Evolutionary conservation across 2,113 vertebrate genomes (phyloP), one percentile per base, ranked within the genome.

Genomic region (Chlorocebus sabaeus): DNA sequence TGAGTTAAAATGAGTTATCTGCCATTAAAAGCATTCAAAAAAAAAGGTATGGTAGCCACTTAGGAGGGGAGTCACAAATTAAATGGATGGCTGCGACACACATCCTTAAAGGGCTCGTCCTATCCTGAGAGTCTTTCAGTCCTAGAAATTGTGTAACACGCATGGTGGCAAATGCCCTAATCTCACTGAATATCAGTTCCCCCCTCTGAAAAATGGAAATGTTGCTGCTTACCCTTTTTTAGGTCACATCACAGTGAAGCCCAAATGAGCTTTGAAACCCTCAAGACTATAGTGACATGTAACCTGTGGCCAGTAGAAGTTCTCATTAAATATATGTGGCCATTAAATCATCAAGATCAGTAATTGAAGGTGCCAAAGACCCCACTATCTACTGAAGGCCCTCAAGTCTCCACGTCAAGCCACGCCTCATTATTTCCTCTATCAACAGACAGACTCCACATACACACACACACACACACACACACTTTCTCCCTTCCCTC

Each of bases 91-190:
- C 72, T 45, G 23, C 18, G 0, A 18, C 1, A 25, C 27, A 22
- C 10, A 7, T 23, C 6, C 27, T 4, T 3, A 13, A 18, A 22
- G 48, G 18, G 1, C 57, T 35, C 0, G 0, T 38, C 45, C 57
- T 45, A 14, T 35, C 64, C 20, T 2, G 8, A 80, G 79, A 61
- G 68, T 35, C 32, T 55, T 30, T 16, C 30, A 32, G 45, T 50
- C 45, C 89, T 13, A 35, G 59, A 16, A 78, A 25, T 4, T 2
- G 3, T 40, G 27, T 23, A 73, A 82, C 83, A 13, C 11, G 38
- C 23, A 3, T 2, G 0, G 1, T 14, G 55, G 3, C 45, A 57
- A 80, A 30, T 4, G 16, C 43, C 70, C 68, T 72, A 8, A 43
- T 50, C 64, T 70, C 59, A 7, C 40, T 0, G 8, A 61, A 64